A percentile compares a stretch with the other conserved stretches of the same genome.
These are phyloP conservation scores for Fratercula arctica DNA, from an alignment of 2,797 vertebrate species.

Conservation along the genomic window DNA sequence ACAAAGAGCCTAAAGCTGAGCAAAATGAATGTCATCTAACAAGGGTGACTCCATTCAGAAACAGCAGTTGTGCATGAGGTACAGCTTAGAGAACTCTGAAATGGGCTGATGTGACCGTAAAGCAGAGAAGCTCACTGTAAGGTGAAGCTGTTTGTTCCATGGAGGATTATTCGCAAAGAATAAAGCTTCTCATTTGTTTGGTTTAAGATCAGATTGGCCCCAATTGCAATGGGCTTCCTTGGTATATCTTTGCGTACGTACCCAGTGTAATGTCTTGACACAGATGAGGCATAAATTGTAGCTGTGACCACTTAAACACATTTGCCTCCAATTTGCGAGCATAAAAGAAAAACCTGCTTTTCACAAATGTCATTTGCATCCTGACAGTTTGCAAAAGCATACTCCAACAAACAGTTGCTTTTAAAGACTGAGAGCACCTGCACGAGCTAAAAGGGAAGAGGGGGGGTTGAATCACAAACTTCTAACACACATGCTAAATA, in stretches of 20 bases:
- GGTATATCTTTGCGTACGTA: neutral
- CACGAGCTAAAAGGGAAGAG: conserved; percentile 31
- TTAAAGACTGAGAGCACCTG: conserved; percentile 55
- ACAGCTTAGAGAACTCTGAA: neutral
- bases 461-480: conserved; percentile 31
- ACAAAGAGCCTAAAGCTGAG: neutral
- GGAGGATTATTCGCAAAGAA: neutral
- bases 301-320: conserved; percentile 55
- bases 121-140: neutral
- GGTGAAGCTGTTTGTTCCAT: neutral
- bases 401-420: conserved; percentile 58
- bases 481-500: conserved; percentile 15
- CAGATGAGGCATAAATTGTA: neutral
- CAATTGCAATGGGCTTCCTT: neutral
- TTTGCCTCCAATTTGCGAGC: conserved; percentile 39
- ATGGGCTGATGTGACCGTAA: neutral
- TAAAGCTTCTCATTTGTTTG: neutral
- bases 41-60: neutral
- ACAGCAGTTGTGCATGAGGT: neutral
- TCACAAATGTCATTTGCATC: conserved; percentile 56
- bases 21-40: neutral
- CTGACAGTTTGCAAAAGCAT: conserved; percentile 63
- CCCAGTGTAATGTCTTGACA: neutral
- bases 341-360: conserved; percentile 43
- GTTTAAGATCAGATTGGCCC: neutral